Evolutionary conservation across 2,113 vertebrate species (phyloP).

Genomic region (Anarhynchus alexandrinus): DNA sequence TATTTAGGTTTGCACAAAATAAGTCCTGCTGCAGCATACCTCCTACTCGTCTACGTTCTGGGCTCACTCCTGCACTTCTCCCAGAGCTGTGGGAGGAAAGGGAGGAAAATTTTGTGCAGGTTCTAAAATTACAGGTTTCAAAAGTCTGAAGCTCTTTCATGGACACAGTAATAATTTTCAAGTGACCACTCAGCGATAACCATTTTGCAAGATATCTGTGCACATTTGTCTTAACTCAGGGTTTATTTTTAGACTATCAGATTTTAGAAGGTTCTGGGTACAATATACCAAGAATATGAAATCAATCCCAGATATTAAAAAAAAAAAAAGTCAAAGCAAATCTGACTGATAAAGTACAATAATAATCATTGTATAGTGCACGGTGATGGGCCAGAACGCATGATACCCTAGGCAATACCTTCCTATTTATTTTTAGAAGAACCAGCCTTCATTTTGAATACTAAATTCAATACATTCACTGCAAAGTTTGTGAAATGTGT

Average conservation of each 20-base stretch:
- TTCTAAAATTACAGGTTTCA: neutral
- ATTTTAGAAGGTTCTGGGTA: neutral
- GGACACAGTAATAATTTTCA: neutral
- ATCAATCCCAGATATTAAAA: neutral
- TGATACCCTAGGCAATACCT: neutral
- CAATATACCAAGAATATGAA: neutral
- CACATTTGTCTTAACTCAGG: rapidly evolving
- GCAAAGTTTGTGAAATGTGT: neutral
- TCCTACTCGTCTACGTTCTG: neutral
- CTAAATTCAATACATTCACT: neutral
- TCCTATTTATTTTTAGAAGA: neutral
- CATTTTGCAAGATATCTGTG: neutral
- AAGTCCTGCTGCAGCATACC: neutral
- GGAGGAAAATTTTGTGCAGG: neutral
- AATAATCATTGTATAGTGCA: neutral
- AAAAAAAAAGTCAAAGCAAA: neutral
- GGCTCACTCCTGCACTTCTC: neutral
- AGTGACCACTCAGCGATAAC: neutral
- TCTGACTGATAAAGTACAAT: neutral
- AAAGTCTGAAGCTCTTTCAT: neutral
- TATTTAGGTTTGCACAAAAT: neutral
- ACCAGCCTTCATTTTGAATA: neutral
- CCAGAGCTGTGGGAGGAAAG: neutral
- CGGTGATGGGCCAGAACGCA: neutral
- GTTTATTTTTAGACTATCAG: neutral